Percentiles rank a stretch among this genome's conserved stretches.
phyloP scores from a whole-genome alignment of 2,797 vertebrate species.

The Fundulus diaphanus region DNA sequence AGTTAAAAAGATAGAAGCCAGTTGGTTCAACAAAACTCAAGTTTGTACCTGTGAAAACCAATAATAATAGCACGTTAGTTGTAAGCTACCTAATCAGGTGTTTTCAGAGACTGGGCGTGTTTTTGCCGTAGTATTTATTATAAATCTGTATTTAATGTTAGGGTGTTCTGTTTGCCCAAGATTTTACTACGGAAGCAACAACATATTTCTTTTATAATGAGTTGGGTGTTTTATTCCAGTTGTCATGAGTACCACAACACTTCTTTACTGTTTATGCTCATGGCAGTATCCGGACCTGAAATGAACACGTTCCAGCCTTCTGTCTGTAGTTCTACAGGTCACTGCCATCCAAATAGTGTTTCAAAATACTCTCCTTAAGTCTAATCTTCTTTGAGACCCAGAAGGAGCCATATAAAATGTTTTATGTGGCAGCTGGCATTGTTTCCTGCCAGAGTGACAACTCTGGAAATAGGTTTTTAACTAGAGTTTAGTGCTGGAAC shows the following conservation, averaged over 20 bases:
- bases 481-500: constrained; percentile 23
- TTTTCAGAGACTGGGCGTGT: constrained; percentile 15
- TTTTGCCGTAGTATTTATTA: constrained; percentile 11
- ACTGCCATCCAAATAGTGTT: constrained; percentile 26
- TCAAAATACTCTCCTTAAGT: constrained; percentile 28
- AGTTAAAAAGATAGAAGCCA: background rate
- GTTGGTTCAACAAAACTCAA: background rate
- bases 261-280: constrained; percentile 53
- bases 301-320: constrained; percentile 21
- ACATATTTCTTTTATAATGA: constrained; percentile 50
- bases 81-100: background rate
- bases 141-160: constrained; percentile 27
- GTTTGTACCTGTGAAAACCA: too few species aligned
- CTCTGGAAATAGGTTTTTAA: constrained; percentile 46
- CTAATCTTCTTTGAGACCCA: constrained; percentile 23
- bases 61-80: too few species aligned
- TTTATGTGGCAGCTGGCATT: constrained; percentile 43
- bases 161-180: constrained; percentile 14
- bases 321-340: constrained; percentile 42
- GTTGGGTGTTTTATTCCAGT: constrained; percentile 61
- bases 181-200: constrained; percentile 29
- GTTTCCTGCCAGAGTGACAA: constrained; percentile 50
- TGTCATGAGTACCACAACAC: constrained; percentile 57
- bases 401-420: constrained; percentile 23
- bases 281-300: constrained; percentile 34